Conservation (phyloP, 2,113 vertebrate genomes). For the Barbus barbus region DNA sequence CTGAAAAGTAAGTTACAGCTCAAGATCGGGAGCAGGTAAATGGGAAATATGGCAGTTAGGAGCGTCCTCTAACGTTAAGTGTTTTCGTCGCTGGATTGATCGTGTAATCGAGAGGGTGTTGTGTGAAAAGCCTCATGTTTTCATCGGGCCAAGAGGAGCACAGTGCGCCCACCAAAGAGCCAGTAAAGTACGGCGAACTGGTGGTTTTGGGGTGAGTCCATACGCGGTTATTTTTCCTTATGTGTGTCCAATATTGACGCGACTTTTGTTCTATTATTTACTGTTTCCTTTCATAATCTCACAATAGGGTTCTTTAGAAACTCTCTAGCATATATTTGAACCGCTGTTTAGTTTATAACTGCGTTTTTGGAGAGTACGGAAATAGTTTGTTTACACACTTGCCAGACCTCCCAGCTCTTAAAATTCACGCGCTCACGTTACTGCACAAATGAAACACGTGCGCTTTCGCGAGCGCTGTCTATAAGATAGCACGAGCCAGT, state of each 20-base stretch:
- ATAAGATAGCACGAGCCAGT: too few relatives aligned
- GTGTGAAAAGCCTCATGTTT: conserved; percentile 84
- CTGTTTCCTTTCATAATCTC: not conserved
- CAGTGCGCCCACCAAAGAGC: conserved; percentile 90
- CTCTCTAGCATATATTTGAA: not conserved
- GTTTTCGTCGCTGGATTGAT: conserved; percentile 49
- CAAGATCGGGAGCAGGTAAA: conserved; percentile 25
- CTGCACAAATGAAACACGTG: conserved; percentile 66
- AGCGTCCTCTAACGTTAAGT: conserved; percentile 61
- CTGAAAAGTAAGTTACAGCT: not conserved
- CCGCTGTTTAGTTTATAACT: not conserved
- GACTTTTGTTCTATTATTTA: not conserved
- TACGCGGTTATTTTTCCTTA: not conserved
- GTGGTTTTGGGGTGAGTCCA: conserved; percentile 91
- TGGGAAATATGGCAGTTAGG: conserved; percentile 58
- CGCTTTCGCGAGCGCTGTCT: not conserved
- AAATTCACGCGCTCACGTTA: conserved; percentile 67
- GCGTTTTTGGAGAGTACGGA: conserved; percentile 27
- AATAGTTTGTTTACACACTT: conserved; percentile 42
- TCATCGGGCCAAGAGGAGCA: conserved; percentile 88
- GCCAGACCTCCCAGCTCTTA: conserved; percentile 26
- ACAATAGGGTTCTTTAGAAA: not conserved
- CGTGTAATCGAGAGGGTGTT: conserved; percentile 51
- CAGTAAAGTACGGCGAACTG: conserved; percentile 92
- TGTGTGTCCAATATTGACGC: not conserved